phyloP scores from a whole-genome alignment of 2,888 invertebrate species.

The Ichneumoninae sp. region DNA sequence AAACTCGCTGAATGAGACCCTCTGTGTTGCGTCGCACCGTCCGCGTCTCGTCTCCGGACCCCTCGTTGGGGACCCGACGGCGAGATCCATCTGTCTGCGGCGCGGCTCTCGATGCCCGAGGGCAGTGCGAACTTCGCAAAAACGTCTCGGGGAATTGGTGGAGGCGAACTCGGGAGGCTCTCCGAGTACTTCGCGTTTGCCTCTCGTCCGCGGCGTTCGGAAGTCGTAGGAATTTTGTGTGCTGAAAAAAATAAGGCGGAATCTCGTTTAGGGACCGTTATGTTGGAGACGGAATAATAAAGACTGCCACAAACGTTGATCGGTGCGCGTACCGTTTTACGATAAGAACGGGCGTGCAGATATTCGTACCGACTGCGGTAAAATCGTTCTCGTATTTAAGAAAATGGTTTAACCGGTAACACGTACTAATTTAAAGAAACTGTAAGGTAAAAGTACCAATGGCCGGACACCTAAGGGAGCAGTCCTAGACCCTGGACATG shows the following conservation, averaged over 20 bases:
- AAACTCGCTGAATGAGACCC: conserved; percentile 66
- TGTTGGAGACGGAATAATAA: neutral
- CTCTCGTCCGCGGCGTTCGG: neutral
- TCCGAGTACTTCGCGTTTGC: neutral
- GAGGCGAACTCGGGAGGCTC: neutral
- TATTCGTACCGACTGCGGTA: too few species aligned
- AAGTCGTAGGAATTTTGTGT: neutral
- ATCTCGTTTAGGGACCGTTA: too few species aligned
- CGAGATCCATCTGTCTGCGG: conserved; percentile 9
- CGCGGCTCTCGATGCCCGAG: conserved; percentile 7
- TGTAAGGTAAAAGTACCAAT: too few species aligned
- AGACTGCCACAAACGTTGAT: neutral
- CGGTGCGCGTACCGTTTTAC: too few species aligned
- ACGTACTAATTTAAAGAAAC: too few species aligned
- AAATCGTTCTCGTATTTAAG: too few species aligned
- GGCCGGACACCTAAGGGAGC: too few species aligned
- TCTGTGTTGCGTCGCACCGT: conserved; percentile 59
- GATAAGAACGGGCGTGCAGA: too few species aligned
- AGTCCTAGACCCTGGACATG: too few species aligned
- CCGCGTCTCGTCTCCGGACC: conserved; percentile 44
- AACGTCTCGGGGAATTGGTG: neutral
- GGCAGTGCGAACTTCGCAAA: conserved; percentile 4
- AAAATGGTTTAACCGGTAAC: too few species aligned
- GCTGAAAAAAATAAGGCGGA: neutral
- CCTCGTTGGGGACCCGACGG: conserved; percentile 15